Evolutionary conservation across 2,797 vertebrate genomes (phyloP), one percentile per base, ranked within the genome.

Genomic region (Geotrypetes seraphini): DNA sequence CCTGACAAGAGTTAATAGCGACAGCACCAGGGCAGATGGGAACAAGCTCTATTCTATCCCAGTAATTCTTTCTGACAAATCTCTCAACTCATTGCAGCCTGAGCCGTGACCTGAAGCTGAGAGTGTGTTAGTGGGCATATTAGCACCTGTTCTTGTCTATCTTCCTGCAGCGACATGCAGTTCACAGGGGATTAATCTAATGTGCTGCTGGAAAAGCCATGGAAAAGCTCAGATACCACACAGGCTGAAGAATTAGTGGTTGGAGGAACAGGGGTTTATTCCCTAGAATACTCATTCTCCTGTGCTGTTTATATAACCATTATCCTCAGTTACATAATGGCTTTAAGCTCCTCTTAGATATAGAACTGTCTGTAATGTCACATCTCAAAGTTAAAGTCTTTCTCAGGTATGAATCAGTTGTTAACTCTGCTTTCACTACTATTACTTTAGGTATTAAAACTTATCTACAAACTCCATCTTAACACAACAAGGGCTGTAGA

Each of bases 51-150:
- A 8, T 12, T 27, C 31, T 24, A 22, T 32, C 22, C 28, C 32
- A 31, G 1, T 29, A 48, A 48, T 28, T 32, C 29, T 16, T 16
- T 18, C 24, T 29, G 19, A 40, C 20, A 38, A 39, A 36, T 6
- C 22, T 11, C 7, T n/a, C 24, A 33, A 16, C 26, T 39, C 30
- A 14, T 21, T 22, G 31, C 33, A 36, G 10, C 5, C 16, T 26
- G 3, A 10, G 8, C 25, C 11, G 23, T 1, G 2, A 25, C 20
- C 24, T 24, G 15, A 19, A 19, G 9, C 8, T 23, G 12, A 7
- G 7, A 27, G 11, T 24, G 20, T 22, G 8, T 29, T 15, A 3
- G 24, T 6, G 7, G 21, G 21, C 11, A 25, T 22, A 12, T 11
- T 30, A 31, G 15, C 12, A 22, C 23, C 37, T 28, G 8, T 14